Evolutionary conservation across 2,113 vertebrate genomes (phyloP).

Genomic region (Hucho hucho): DNA sequence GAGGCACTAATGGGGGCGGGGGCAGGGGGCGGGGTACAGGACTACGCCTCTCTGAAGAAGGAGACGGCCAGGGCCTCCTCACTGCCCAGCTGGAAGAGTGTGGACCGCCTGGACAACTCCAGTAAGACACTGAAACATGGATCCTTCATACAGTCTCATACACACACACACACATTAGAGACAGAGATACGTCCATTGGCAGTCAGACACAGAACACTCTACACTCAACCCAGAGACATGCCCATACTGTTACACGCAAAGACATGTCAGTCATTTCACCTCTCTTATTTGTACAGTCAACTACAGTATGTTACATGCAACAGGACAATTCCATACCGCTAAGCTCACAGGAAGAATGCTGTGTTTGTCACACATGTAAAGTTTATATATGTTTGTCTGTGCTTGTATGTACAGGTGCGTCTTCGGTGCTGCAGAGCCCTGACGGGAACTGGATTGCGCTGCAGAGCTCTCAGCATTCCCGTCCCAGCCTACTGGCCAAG

Average conservation of each 20-base stretch:
- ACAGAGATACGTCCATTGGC: no score
- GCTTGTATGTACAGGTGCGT: conserved; percentile 64
- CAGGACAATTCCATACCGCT: no score
- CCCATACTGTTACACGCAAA: no score
- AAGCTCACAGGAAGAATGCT: no score
- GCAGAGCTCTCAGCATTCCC: conserved; percentile 78
- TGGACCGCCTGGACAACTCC: conserved; percentile 85
- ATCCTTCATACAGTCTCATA: no score
- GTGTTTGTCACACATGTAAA: no score
- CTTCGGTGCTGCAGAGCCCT: conserved; percentile 84
- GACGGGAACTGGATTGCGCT: conserved; percentile 95
- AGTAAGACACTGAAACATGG: conserved; percentile 67
- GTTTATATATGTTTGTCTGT: no score
- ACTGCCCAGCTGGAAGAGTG: conserved; percentile 84
- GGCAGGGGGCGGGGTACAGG: conserved; percentile 42
- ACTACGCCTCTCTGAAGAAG: conserved; percentile 71
- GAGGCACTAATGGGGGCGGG: conserved; percentile 53
- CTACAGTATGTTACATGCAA: no score
- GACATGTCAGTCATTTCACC: background rate
- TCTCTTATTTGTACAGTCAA: no score
- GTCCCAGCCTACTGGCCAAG: conserved; percentile 83
- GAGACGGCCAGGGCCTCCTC: conserved; percentile 68
- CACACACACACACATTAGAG: no score
- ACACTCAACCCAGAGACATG: no score
- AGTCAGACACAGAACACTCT: no score